Conservation (phyloP, 1,140 invertebrate genomes). For the Aphidius gifuensis region DNA sequence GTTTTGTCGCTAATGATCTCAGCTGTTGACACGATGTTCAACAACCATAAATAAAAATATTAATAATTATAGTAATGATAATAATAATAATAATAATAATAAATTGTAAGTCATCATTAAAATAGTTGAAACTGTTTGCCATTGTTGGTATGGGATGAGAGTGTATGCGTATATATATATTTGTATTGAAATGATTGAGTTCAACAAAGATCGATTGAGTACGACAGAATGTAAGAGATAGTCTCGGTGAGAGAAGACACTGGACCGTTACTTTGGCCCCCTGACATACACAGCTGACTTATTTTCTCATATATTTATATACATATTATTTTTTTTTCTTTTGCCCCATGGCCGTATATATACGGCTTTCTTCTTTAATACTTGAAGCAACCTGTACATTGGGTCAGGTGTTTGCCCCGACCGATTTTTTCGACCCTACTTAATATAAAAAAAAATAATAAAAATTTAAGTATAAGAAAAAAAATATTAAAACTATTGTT, state of each 20-base stretch:
- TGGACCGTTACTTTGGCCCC: conserved; percentile 50
- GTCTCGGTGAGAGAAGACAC: conserved; percentile 15
- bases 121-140: too few relatives aligned
- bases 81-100: too few relatives aligned
- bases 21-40: too few relatives aligned
- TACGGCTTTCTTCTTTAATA: conserved; percentile 10
- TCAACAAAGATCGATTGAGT: conserved; percentile 19
- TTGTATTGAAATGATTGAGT: conserved; percentile 13
- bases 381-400: conserved; percentile 2
- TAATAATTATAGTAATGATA: too few relatives aligned
- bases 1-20: too few relatives aligned
- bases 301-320: neutral
- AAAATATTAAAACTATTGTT: too few relatives aligned
- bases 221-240: conserved; percentile 16
- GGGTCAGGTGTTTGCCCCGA: conserved; percentile 7
- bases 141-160: too few relatives aligned
- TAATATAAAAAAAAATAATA: conserved; percentile 5
- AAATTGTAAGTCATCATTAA: too few relatives aligned
- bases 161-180: too few relatives aligned
- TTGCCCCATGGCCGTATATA: neutral
- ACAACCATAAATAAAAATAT: too few relatives aligned
- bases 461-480: too few relatives aligned
- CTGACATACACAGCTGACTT: conserved; percentile 46
- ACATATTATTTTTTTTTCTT: conserved; percentile 8
- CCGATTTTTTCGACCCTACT: conserved; percentile 1